phyloP scores from a whole-genome alignment of 35 echinoderm and acorn worm species.

The Apostichopus japonicus region DNA sequence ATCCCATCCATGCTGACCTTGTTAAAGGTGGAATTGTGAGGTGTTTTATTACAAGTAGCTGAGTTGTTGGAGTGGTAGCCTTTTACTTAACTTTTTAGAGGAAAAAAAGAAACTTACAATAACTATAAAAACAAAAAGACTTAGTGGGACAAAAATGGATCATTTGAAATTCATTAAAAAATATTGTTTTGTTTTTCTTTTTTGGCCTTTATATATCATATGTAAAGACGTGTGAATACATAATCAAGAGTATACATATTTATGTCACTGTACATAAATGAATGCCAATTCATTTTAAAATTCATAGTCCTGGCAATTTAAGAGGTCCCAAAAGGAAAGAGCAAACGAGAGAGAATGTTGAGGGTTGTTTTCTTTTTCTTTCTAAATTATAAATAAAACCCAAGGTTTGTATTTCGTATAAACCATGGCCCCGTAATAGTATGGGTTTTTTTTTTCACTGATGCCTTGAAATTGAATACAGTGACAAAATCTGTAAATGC shows the following conservation, averaged over 20 bases:
- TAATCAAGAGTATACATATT: background rate
- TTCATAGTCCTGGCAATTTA: too few species aligned
- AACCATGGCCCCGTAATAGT: background rate
- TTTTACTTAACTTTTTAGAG: too few species aligned
- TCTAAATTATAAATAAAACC: background rate
- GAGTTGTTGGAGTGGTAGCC: too few species aligned
- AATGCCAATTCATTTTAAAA: background rate
- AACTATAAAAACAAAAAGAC: background rate
- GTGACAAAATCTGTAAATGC: conserved; percentile 45
- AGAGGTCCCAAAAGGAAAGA: too few species aligned
- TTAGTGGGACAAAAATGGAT: background rate
- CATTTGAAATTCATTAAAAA: background rate
- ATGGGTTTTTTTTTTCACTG: conserved; percentile 21
- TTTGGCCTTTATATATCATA: background rate
- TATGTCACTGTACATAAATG: background rate
- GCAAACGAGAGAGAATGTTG: too few species aligned
- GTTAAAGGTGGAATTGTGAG: too few species aligned
- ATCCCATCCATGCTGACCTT: too few species aligned
- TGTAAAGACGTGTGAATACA: background rate
- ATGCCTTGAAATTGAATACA: conserved; percentile 43
- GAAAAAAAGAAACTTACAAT: background rate
- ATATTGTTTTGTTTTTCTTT: background rate
- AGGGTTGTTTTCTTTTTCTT: background rate
- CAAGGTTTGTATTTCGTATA: background rate
- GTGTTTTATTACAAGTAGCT: too few species aligned